Base-by-base conservation (phyloP, 2,113 vertebrate species). In the Thunnus thynnus region DNA sequence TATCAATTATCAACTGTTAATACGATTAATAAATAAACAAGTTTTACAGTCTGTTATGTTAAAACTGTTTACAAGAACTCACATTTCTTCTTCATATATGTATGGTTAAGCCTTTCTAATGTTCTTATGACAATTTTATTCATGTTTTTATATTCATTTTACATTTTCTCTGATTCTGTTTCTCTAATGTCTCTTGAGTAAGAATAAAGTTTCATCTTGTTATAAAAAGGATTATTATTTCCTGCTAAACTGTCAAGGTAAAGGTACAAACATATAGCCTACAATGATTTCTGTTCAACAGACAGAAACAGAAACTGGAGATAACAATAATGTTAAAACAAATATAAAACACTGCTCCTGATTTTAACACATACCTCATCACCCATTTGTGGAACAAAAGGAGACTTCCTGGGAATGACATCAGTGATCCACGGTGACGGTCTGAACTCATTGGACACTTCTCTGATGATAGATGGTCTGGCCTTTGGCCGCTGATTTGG, bases 321-420 rank as follows among this genome's bases (percentile, higher is more conserved):
- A 14, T 30, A 18, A 17, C 18, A 13, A 58, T 16, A 27, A 25
- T 14, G 27, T 7, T 17, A 60, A 22, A 22, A 56, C 10, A 25
- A 27, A 60, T 17, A 48, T 48, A 13, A 62, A 41, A 41, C 2
- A 41, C 6, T 41, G 9, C 8, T 41, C 1, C 13, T n/a, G 27
- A 18, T 5, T 47, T 32, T 9, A 41, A 18, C 17, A 61, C 62
- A 20, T 81, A 99, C 98, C 96, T 99, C 98, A 11, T 99, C 98
- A 0, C 98, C 98, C 97, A 99, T 98, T 72, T 99, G 98, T 54
- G 98, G 98, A 79, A 99, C 97, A 90, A 98, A 99, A 7, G 98
- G 98, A 72, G 98, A 99, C 86, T 96, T 97, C 69, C 97, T 93
- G 58, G 98, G 98, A 81, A 96, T 92, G 13, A 97, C 96, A 70